Evolutionary conservation across 2,797 vertebrate genomes (phyloP).

Genomic region (Meriones psammophilus): DNA sequence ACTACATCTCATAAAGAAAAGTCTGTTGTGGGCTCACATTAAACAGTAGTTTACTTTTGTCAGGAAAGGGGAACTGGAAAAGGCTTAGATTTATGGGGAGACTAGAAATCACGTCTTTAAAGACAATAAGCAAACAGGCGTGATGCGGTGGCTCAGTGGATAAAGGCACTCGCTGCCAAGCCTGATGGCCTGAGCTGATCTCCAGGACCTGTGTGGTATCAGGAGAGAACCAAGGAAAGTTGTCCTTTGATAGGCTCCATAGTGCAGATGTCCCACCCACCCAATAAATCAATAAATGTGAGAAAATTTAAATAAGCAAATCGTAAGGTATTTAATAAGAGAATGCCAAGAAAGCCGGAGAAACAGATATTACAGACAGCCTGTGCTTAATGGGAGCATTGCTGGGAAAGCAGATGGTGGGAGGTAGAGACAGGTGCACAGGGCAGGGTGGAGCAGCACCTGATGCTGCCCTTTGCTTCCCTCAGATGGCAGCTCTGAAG

Average conservation of each 20-base stretch:
- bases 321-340: neutral
- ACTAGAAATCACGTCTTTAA: slow-evolving; percentile 8
- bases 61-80: neutral
- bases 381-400: neutral
- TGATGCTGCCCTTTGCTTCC: neutral
- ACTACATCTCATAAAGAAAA: neutral
- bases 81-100: slow-evolving; percentile 40
- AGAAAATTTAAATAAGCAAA: neutral
- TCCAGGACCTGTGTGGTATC: neutral
- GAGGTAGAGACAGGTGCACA: neutral
- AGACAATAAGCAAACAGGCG: neutral
- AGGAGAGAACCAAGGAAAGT: neutral
- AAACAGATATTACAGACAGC: neutral
- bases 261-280: neutral
- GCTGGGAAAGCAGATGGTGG: neutral
- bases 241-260: neutral
- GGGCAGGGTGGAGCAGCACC: neutral
- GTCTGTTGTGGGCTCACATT: too few species aligned
- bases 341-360: neutral
- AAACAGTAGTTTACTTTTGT: neutral
- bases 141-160: neutral
- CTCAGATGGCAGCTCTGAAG: slow-evolving; percentile 89
- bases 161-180: neutral
- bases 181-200: neutral
- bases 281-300: neutral